These are phyloP conservation scores for Trogon surrucura DNA, from an alignment of 2,113 vertebrate species.

Conservation along the genomic window DNA sequence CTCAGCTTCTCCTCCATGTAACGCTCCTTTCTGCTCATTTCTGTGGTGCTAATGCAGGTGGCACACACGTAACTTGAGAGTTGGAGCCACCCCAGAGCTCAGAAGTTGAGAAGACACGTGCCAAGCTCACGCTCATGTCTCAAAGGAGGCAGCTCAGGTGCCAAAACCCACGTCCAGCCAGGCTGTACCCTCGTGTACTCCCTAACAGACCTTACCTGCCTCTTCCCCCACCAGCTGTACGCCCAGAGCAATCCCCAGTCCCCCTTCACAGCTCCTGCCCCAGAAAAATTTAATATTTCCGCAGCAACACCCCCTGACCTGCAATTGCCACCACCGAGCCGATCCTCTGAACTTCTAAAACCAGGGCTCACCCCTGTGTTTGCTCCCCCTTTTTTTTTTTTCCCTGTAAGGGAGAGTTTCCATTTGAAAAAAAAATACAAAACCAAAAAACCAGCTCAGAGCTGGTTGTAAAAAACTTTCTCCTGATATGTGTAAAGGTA, in stretches of 20 bases:
- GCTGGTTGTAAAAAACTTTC: not conserved
- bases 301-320: not conserved
- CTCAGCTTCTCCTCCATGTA: not conserved
- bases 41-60: not conserved
- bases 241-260: not conserved
- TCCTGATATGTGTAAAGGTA: not conserved
- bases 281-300: not conserved
- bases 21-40: not conserved
- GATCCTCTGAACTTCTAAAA: not conserved
- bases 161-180: not conserved
- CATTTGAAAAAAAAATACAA: not conserved
- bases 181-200: not conserved
- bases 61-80: fast-evolving
- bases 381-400: not conserved
- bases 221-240: not conserved
- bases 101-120: fast-evolving
- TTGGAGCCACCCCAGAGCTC: not conserved
- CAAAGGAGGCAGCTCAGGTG: not conserved
- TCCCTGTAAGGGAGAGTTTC: not conserved
- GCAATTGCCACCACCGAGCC: not conserved
- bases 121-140: not conserved
- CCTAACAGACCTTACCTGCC: not conserved
- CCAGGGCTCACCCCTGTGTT: not conserved
- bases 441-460: not conserved
- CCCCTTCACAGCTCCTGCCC: not conserved